Conservation (phyloP, 2,113 vertebrate species). For the Mustela nigripes region DNA sequence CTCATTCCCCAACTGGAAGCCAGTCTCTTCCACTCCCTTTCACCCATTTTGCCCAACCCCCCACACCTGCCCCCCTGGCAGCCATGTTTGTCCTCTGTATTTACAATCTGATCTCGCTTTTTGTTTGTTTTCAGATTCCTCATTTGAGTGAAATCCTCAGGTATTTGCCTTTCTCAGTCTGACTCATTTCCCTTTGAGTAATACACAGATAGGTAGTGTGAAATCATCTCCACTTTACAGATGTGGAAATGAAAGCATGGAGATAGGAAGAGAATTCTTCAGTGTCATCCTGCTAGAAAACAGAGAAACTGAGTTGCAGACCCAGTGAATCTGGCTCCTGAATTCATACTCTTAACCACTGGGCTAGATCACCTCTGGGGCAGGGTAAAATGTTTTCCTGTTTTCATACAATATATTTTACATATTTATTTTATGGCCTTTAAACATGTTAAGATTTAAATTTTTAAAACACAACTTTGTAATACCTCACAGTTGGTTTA, state of each 20-base stretch:
- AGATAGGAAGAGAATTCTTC: not conserved
- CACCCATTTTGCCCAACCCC: not conserved
- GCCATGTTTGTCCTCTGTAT: not conserved
- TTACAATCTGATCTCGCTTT: not conserved
- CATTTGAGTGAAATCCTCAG: not conserved
- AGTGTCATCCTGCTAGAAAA: not conserved
- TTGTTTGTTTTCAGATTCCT: not conserved
- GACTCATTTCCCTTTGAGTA: not conserved
- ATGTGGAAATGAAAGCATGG: not conserved
- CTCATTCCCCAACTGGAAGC: not conserved
- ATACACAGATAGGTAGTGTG: not conserved
- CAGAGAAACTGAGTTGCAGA: conserved; percentile 18
- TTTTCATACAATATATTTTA: not conserved
- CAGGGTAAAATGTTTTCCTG: not conserved
- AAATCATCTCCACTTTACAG: not conserved
- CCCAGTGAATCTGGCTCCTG: not conserved
- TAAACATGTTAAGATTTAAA: not conserved
- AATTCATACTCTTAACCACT: not conserved
- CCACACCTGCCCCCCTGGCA: not conserved
- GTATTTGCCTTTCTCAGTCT: not conserved
- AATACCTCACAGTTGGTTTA: not conserved
- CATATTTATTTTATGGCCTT: not conserved
- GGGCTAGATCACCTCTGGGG: not conserved
- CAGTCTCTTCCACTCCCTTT: not conserved
- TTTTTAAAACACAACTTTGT: conserved; percentile 37